Base-by-base conservation (phyloP, 2,797 vertebrate species). In the Artibeus jamaicensis region DNA sequence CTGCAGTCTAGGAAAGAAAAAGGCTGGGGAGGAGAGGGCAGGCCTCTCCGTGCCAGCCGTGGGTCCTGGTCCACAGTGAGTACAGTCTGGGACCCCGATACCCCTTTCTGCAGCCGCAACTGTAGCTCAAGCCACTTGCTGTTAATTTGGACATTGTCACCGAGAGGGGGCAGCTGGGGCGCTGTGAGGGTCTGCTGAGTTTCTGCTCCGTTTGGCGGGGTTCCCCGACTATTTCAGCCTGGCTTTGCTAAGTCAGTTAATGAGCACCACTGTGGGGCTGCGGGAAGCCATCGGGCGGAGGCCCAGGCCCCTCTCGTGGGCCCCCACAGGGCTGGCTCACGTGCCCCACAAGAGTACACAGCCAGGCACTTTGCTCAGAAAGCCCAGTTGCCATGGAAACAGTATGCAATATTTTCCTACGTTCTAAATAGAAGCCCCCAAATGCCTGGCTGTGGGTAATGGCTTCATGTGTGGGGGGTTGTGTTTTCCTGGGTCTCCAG, bases 371-470 rank as follows among this genome's bases (percentile, higher is more conserved):
- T 83, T 0, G 9, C 65, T 32, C 34, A 9, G 96, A 79, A 95
- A 95, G 62, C 95, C 76, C 0, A 0, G 97, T 98, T 98, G 96
- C 98, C 96, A 92, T 98, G 97, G 98, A 97, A 98, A 98, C 98
- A 67, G n/a, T 53, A 50, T 81, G 90, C 71, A 34, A 2, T 86
- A 44, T 67, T 77, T 83, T 97, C 84, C 62, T 59, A 5, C 89
- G 92, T 83, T 79, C 88, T 95, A 24, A 95, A 82, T 59, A 26
- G 59, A 91, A 97, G 70, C 53, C 65, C 81, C 53, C 79, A 91
- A 48, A 26, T 9, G 67, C 74, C 83, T 29, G 21, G 32, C 59
- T 70, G 12, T 46, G 46, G 34, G 32, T 76, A 32, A n/a, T n/a
- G 74, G 71, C 65, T 82, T 44, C 22, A 1, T 21, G 1, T 3